A percentile compares a stretch with the other conserved stretches of the same genome.
Conservation (phyloP, 2,888 invertebrate species). For the Lamellibrachia satsuma region DNA sequence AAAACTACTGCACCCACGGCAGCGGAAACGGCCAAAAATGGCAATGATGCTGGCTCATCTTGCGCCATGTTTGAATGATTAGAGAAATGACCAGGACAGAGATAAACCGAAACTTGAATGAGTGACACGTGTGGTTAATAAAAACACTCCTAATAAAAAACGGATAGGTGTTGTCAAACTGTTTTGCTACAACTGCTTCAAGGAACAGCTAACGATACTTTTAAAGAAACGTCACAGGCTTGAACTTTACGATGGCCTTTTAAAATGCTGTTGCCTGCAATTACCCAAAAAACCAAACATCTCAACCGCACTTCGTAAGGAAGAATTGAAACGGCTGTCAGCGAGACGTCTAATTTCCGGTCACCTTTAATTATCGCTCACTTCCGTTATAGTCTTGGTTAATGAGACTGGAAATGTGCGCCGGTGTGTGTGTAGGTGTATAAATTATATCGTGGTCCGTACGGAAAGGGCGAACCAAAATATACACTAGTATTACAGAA, state of each 20-base stretch:
- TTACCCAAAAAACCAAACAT: neutral
- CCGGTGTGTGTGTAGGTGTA: too few species aligned
- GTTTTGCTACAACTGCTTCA: neutral
- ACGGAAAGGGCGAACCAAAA: too few species aligned
- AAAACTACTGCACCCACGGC: conserved; percentile 62
- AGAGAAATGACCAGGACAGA: neutral
- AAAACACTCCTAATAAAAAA: neutral
- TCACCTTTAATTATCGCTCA: neutral
- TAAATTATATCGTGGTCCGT: too few species aligned
- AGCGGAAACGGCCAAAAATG: conserved; percentile 59
- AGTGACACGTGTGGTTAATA: neutral
- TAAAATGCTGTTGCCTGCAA: neutral
- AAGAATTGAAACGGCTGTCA: neutral
- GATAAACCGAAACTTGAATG: neutral
- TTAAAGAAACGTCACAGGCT: neutral
- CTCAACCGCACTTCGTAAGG: neutral
- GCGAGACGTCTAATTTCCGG: conserved; percentile 12
- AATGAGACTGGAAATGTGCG: neutral
- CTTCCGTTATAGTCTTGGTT: neutral
- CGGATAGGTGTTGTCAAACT: neutral
- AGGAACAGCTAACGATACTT: neutral
- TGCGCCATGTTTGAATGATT: conserved; percentile 28
- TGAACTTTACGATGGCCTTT: neutral
- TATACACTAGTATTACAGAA: too few species aligned
- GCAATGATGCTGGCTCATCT: conserved; percentile 42